Evolutionary conservation across 1,140 invertebrate genomes (phyloP).

Genomic region (Anoplolepis gracilipes): DNA sequence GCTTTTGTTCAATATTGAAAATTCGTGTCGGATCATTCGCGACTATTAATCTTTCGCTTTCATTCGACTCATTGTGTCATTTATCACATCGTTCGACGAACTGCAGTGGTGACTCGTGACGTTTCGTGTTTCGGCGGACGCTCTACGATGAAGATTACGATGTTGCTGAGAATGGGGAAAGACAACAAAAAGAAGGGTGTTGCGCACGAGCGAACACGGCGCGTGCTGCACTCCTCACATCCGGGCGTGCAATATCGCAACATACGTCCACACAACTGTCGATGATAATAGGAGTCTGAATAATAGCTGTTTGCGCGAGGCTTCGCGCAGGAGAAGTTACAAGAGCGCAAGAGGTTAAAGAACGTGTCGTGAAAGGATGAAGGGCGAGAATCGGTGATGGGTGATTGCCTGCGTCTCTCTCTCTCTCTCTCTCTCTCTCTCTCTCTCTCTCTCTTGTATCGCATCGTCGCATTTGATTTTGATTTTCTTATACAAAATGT

Average conservation of each 20-base stretch:
- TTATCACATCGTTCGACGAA: constrained; percentile 43
- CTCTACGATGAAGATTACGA: not conserved
- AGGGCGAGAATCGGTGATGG: not conserved
- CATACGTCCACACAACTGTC: constrained; percentile 49
- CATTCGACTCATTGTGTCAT: constrained; percentile 46
- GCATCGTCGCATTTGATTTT: not conserved
- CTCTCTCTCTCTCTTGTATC: too few relatives aligned
- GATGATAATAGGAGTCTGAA: constrained; percentile 61
- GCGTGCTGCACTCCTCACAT: constrained; percentile 51
- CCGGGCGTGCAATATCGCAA: constrained; percentile 45
- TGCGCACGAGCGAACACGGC: constrained; percentile 62
- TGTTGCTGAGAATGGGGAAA: constrained; percentile 2
- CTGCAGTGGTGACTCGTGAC: constrained; percentile 37
- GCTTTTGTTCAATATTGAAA: constrained; percentile 7
- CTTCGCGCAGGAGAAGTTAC: not conserved
- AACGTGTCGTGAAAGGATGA: not conserved
- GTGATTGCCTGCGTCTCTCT: not conserved
- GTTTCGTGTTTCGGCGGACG: constrained; percentile 16
- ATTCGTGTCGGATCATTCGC: not conserved
- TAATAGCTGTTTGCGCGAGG: constrained; percentile 24
- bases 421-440: too few relatives aligned
- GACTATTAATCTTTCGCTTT: constrained; percentile 36
- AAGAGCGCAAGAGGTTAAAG: not conserved
- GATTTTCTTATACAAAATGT: not conserved
- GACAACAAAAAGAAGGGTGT: constrained; percentile 17